Conservation (phyloP, 1,140 invertebrate genomes). For the Hyphantria cunea region DNA sequence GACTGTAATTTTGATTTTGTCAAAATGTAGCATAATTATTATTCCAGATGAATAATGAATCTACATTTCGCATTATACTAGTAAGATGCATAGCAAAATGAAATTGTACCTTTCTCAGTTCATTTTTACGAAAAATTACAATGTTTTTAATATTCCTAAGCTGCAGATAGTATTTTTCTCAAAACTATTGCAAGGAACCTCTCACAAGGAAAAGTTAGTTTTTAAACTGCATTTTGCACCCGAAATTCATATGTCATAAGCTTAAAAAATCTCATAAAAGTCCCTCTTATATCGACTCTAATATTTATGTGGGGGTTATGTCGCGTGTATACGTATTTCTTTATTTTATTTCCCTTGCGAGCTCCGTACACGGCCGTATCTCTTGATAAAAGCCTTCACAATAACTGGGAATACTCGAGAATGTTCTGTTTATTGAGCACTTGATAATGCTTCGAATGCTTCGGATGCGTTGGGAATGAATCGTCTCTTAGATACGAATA, state of each 20-base stretch:
- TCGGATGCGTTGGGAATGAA: constrained; percentile 2
- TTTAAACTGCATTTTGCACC: no score
- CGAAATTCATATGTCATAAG: constrained; percentile 15
- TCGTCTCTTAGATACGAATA: background rate
- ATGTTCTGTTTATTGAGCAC: constrained; percentile 29
- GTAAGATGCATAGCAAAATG: no score
- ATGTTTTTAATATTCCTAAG: no score
- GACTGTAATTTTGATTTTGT: no score
- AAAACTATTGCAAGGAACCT: no score
- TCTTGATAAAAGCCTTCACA: constrained; percentile 31
- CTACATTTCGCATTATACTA: no score
- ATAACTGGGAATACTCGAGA: constrained; percentile 23
- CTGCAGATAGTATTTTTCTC: no score
- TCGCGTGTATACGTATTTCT: constrained; percentile 23
- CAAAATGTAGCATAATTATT: no score
- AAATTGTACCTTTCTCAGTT: no score
- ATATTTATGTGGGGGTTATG: constrained; percentile 29
- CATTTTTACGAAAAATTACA: no score
- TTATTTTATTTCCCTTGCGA: constrained; percentile 32
- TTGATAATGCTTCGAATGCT: constrained; percentile 14
- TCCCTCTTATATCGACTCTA: constrained; percentile 20
- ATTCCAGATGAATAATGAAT: no score
- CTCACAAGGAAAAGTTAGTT: background rate
- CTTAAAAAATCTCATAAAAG: constrained; percentile 26
- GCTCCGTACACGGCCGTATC: constrained; percentile 23